These are phyloP conservation scores for Eumacrocentrus americanus DNA, from an alignment of 2,888 invertebrate genomes.

Conservation along the genomic window DNA sequence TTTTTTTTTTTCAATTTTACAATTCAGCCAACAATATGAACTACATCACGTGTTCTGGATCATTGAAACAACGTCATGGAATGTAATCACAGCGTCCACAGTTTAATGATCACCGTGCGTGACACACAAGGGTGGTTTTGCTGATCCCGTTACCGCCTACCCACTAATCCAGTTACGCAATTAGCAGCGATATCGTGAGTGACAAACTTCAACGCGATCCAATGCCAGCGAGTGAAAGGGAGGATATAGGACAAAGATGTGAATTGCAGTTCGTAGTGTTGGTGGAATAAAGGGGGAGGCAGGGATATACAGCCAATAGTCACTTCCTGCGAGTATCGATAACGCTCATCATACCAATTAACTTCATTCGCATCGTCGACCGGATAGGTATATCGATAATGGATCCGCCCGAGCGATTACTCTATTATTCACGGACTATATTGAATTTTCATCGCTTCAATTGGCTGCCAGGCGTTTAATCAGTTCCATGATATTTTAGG, in stretches of 20 bases:
- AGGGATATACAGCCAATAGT: not conserved
- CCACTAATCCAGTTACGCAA: constrained; percentile 17
- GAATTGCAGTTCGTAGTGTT: not conserved
- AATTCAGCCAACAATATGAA: no score
- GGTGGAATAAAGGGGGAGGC: not conserved
- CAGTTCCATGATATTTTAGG: no score
- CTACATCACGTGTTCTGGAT: no score
- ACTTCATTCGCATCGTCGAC: constrained; percentile 9
- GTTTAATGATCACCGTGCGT: no score
- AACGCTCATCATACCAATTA: constrained; percentile 15
- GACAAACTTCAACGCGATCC: constrained; percentile 20
- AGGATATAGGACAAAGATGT: not conserved
- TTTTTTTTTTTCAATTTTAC: no score
- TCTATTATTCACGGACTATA: constrained; percentile 2
- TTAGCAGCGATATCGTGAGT: constrained; percentile 26
- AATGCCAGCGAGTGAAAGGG: not conserved
- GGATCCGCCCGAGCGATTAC: constrained; percentile 1
- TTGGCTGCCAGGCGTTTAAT: not conserved
- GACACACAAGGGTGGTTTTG: constrained; percentile 23
- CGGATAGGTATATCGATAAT: constrained; percentile 12
- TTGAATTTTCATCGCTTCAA: not conserved
- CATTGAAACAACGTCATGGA: no score
- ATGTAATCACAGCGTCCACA: no score
- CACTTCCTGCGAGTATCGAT: constrained; percentile 16
- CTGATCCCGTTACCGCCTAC: constrained; percentile 6